These are phyloP conservation scores for Clitarchus hookeri DNA, from an alignment of 2,888 invertebrate species.

Conservation along the genomic window DNA sequence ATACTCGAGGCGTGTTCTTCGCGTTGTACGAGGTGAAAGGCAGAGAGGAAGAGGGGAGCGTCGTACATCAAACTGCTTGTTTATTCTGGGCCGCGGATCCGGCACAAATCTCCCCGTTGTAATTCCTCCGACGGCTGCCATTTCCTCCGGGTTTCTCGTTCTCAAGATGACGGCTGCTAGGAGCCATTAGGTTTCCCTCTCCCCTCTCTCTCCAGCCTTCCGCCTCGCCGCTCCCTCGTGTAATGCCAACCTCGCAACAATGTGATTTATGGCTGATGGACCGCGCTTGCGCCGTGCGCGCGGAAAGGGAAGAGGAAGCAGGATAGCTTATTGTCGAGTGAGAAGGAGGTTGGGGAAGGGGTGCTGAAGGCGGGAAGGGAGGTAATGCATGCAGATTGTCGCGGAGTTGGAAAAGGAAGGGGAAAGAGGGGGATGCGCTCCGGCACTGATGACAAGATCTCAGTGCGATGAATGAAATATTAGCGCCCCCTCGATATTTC, in stretches of 20 bases:
- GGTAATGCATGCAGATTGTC: constrained; percentile 27
- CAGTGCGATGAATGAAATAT: constrained; percentile 27
- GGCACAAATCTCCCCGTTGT: constrained; percentile 8
- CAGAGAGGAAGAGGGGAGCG: background rate
- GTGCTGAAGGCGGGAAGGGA: background rate
- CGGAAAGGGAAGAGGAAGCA: too few relatives aligned
- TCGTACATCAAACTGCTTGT: background rate
- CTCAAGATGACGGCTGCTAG: background rate
- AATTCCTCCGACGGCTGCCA: constrained; percentile 10
- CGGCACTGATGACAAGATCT: constrained; percentile 27
- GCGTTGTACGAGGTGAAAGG: background rate
- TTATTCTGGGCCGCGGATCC: background rate
- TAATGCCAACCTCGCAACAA: constrained; percentile 14
- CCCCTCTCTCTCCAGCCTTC: background rate
- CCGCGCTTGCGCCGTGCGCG: too few relatives aligned
- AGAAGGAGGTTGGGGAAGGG: background rate
- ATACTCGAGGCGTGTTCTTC: too few relatives aligned
- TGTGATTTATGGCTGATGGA: background rate
- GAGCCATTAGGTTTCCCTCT: background rate
- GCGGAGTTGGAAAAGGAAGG: background rate
- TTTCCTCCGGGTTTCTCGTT: background rate
- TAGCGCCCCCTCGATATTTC: constrained; percentile 23
- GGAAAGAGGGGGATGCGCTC: background rate
- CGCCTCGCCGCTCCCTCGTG: background rate
- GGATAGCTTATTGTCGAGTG: too few relatives aligned